These are phyloP conservation scores for Oppia nitens DNA, from an alignment of 1,140 invertebrate species.

Conservation along the genomic window DNA sequence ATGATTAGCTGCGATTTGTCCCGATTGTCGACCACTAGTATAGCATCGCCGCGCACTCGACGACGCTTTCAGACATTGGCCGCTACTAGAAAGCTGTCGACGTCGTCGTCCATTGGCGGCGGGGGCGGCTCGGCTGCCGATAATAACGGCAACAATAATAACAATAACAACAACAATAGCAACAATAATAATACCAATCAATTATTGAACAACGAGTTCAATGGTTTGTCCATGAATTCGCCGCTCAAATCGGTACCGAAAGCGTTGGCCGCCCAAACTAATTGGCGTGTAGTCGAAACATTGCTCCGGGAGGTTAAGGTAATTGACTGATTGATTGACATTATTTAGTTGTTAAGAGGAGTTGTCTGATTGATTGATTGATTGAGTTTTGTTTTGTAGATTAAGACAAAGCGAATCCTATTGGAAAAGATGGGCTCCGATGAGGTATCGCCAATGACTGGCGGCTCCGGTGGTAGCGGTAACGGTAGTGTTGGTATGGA, in stretches of 20 bases:
- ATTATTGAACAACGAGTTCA: too few species aligned
- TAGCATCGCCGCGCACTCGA: background rate
- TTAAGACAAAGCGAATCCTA: slow-evolving; percentile 77
- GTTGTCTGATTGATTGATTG: background rate
- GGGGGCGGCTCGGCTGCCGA: too few species aligned
- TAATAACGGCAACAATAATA: too few species aligned
- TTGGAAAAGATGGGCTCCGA: slow-evolving; percentile 78
- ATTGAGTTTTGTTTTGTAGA: background rate
- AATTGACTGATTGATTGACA: background rate
- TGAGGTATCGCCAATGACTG: slow-evolving; percentile 5
- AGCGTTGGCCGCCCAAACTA: slow-evolving; percentile 61
- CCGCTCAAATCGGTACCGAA: slow-evolving; percentile 3
- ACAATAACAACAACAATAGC: too few species aligned
- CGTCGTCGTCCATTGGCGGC: too few species aligned
- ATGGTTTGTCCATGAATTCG: too few species aligned
- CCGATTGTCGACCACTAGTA: background rate
- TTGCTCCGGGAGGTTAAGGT: slow-evolving; percentile 48
- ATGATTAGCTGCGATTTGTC: background rate
- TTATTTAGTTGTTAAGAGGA: background rate
- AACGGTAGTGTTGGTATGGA: slow-evolving; percentile 47
- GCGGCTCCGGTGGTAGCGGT: background rate
- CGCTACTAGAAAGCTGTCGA: too few species aligned
- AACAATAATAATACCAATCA: too few species aligned
- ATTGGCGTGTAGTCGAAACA: slow-evolving; percentile 96
- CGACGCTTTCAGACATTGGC: too few species aligned